phyloP scores from a whole-genome alignment of 2,888 invertebrate species.

The Scaptomyza flava region DNA sequence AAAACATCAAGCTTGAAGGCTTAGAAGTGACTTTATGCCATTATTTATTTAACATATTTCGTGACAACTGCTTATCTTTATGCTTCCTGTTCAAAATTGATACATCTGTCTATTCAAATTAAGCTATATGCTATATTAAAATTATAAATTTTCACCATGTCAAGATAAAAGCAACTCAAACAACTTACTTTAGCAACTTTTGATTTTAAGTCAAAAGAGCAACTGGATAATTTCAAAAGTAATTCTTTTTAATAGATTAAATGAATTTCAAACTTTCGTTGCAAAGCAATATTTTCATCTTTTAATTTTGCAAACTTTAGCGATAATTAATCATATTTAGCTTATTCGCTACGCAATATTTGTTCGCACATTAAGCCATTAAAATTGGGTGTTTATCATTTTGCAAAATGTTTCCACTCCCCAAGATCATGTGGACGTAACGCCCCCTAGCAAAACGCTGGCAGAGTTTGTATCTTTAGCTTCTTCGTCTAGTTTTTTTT shows the following conservation, averaged over 20 bases:
- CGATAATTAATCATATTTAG: constrained; percentile 13
- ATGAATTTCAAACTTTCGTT: too few species aligned
- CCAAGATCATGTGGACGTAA: background rate
- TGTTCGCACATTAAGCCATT: constrained; percentile 9
- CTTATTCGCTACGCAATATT: constrained; percentile 6
- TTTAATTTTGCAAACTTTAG: background rate
- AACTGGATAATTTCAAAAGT: background rate
- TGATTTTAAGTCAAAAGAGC: background rate
- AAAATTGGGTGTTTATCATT: constrained; percentile 25
- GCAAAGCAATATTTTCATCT: background rate
- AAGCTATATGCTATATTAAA: background rate
- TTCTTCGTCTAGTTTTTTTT: constrained; percentile 15
- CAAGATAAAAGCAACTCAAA: background rate
- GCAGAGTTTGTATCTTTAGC: constrained; percentile 18
- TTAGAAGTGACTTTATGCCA: constrained; percentile 13
- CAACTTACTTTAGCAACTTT: background rate
- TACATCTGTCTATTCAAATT: constrained; percentile 17
- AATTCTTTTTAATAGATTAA: too few species aligned
- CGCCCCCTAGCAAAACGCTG: constrained; percentile 1
- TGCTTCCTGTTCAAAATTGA: constrained; percentile 10
- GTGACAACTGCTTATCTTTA: constrained; percentile 22
- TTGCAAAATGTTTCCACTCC: constrained; percentile 8
- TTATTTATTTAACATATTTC: constrained; percentile 27
- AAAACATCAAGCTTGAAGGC: background rate
- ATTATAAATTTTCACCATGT: too few species aligned